These are phyloP conservation scores for Heliconius ethilla DNA, from an alignment of 2,888 invertebrate species.

Conservation along the genomic window DNA sequence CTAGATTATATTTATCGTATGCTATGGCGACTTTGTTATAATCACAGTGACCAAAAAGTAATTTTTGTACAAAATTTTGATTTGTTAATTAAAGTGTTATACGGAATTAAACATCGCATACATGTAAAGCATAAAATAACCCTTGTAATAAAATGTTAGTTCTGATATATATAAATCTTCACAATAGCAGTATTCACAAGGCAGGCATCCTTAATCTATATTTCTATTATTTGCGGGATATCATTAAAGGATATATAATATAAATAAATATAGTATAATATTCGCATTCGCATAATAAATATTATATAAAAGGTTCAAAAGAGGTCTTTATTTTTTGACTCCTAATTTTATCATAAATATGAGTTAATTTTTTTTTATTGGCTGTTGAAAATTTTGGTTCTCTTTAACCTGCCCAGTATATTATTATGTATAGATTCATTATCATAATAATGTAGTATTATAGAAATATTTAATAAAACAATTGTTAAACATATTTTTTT, in stretches of 20 bases:
- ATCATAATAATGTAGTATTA: constrained; percentile 13
- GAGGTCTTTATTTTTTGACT: too few relatives aligned
- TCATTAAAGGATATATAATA: background rate
- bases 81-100: background rate
- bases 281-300: background rate
- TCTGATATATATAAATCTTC: background rate
- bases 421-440: background rate
- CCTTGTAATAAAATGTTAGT: background rate
- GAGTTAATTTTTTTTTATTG: background rate
- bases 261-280: too few relatives aligned
- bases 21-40: background rate
- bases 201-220: background rate
- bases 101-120: background rate
- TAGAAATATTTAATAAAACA: constrained; percentile 17
- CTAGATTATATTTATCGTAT: background rate
- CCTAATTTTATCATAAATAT: background rate
- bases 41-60: background rate
- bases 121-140: background rate
- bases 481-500: background rate
- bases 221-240: background rate
- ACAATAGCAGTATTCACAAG: background rate
- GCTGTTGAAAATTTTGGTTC: constrained; percentile 7
- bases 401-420: background rate
- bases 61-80: background rate
- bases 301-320: background rate